These are phyloP conservation scores for Drosophila ironensis DNA, from an alignment of 1,140 invertebrate genomes.

Conservation along the genomic window DNA sequence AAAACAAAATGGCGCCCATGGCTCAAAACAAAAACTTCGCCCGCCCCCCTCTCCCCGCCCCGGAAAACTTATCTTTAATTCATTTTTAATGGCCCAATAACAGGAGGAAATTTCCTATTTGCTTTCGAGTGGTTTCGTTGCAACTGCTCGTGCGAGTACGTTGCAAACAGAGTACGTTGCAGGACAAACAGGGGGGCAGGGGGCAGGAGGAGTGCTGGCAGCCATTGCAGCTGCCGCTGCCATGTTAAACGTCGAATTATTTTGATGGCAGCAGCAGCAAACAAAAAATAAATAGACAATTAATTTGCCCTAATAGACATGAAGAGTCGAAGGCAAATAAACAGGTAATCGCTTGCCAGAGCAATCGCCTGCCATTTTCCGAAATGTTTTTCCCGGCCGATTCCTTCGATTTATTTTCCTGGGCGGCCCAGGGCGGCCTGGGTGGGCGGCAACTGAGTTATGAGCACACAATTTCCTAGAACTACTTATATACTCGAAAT, in stretches of 20 bases:
- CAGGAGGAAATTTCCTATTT: constrained; percentile 44
- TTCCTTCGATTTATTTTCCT: too few relatives aligned
- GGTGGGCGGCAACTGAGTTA: too few relatives aligned
- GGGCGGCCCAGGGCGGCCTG: too few relatives aligned
- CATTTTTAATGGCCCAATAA: constrained; percentile 74
- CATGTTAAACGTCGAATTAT: constrained; percentile 75
- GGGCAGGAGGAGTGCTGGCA: too few relatives aligned
- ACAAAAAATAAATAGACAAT: constrained; percentile 75
- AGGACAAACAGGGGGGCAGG: background rate
- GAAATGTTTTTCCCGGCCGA: too few relatives aligned
- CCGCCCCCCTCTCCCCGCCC: background rate
- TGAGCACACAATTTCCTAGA: too few relatives aligned
- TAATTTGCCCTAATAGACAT: constrained; percentile 76
- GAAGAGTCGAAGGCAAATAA: constrained; percentile 27
- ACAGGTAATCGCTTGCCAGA: constrained; percentile 6
- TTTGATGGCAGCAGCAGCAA: constrained; percentile 65
- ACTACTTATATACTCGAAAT: too few relatives aligned
- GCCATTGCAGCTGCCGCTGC: constrained; percentile 45
- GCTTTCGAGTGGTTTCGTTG: constrained; percentile 58
- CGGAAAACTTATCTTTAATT: constrained; percentile 50
- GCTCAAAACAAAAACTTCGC: constrained; percentile 25
- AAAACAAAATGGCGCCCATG: constrained; percentile 68
- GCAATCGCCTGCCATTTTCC: constrained; percentile 17
- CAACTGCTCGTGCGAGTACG: background rate
- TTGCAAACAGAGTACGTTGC: background rate